Base-by-base conservation (phyloP, 2,113 vertebrate genomes). In the Clinocottus analis region DNA sequence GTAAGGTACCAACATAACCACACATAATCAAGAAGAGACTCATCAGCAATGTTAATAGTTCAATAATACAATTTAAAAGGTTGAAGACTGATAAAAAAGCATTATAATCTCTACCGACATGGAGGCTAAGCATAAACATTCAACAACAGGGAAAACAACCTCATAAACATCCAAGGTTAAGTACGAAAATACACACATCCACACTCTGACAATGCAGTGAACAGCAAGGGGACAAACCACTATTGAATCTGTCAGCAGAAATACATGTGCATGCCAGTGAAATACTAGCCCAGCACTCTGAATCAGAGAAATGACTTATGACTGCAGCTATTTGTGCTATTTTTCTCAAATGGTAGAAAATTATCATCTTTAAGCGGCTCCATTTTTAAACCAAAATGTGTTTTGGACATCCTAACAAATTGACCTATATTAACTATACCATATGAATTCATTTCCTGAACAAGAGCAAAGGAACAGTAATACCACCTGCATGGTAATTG, bases 231-330 rank as follows among this genome's bases (percentile, higher is more conserved):
- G 59, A 82, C 76, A 62, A 62, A 76, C 51, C 45, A 70, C 61
- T 77, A 77, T 51, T 85, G 77, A 86, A 75, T 59, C 77, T 84
- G 83, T 87, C 88, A 85, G 87, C 83, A 79, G 27, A 82, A 85
- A 75, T 68, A 80, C 79, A 85, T 47, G 77, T 79, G 65, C 69
- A 71, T 49, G 39, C 49, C 55, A 51, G 33, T 85, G 72, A 84
- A 89, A 82, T 80, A 51, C 79, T 43, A 88, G 63, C 70, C 74
- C 8, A 21, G 68, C 78, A 78, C 49, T 33, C 23, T 35, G 68
- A 72, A 84, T 82, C 78, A 82, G 78, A 76, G 64, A 23, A 77
- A 65, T 58, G 53, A 75, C 63, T 67, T 49, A 25, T 65, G 47
- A 72, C 75, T 75, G 74, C 77, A 61, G 70, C 72, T 53, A 60